phyloP scores from a whole-genome alignment of 2,888 invertebrate genomes.

The Tenthredo notha region DNA sequence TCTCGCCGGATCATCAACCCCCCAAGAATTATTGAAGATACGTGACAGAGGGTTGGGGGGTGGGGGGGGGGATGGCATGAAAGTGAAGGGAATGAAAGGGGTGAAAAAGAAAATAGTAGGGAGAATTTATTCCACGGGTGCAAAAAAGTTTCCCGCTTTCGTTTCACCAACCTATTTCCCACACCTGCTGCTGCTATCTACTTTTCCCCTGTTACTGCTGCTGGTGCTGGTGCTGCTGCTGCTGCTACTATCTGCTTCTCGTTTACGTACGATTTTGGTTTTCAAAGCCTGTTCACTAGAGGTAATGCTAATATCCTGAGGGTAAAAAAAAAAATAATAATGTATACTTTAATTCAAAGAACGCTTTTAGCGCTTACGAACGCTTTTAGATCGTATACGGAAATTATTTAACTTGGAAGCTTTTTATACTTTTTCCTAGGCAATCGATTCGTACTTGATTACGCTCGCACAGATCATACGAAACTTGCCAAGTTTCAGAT shows the following conservation, averaged over 20 bases:
- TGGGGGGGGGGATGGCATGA: not conserved
- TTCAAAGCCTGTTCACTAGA: not conserved
- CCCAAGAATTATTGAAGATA: constrained; percentile 50
- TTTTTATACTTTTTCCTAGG: not conserved
- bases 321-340: not conserved
- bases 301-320: constrained; percentile 26
- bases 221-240: not conserved
- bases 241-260: not conserved
- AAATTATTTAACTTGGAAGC: not conserved
- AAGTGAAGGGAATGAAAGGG: constrained; percentile 31
- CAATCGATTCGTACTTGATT: not conserved
- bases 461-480: not conserved
- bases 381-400: not conserved
- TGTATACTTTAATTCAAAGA: not conserved
- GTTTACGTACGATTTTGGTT: not conserved
- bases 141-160: constrained; percentile 30
- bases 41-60: constrained; percentile 39
- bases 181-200: constrained; percentile 42
- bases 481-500: not conserved
- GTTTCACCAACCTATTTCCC: constrained; percentile 48
- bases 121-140: constrained; percentile 41
- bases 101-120: not conserved
- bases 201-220: not conserved
- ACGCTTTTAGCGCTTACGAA: not conserved
- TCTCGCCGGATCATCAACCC: constrained; percentile 46